Evolutionary conservation across 1,140 invertebrate genomes (phyloP), one percentile per base, ranked within the genome.

Genomic region (Trichogramma pretiosum): DNA sequence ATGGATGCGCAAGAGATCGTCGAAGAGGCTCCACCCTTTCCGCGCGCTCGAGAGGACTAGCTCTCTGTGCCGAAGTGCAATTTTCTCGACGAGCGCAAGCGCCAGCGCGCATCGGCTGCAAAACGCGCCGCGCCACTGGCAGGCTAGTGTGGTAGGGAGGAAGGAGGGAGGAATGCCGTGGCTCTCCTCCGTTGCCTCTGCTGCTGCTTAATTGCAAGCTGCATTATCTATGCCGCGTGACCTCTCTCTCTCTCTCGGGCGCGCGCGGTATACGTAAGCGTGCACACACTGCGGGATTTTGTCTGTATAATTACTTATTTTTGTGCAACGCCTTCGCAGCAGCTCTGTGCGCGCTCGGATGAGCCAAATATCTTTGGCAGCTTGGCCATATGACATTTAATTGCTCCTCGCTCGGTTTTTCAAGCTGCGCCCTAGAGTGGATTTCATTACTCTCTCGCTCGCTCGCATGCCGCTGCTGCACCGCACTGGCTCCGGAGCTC

Each of bases 1-100:
- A 70, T 71, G 66, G 70, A 70, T 72, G 67, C 65, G 66, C 64
- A 67, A 67, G 67, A n/a, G n/a, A n/a, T n/a, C 24, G 5, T 28
- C 24, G 24, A 28, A 11, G 63, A 68, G 49, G 68, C 70, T 72
- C 68, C 70, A 70, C 70, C 70, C 64, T 61, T 8, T 11, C 13
- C 8, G 16, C 22, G 13, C 9, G 8, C 21, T 8, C 21, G 13
- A 23, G 2, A 18, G 24, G n/a, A n/a, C n/a, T n/a, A n/a, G n/a
- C n/a, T n/a, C n/a, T n/a, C n/a, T n/a, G n/a, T n/a, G n/a, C n/a
- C n/a, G n/a, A n/a, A n/a, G n/a, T n/a, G n/a, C n/a, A n/a, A n/a
- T n/a, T n/a, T n/a, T n/a, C n/a, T n/a, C n/a, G n/a, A n/a, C n/a
- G n/a, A n/a, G n/a, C n/a, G 18, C 1, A 19, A 19, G 45, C 28